Conservation (phyloP, 2,113 vertebrate genomes). For the Amphiprion percula region DNA sequence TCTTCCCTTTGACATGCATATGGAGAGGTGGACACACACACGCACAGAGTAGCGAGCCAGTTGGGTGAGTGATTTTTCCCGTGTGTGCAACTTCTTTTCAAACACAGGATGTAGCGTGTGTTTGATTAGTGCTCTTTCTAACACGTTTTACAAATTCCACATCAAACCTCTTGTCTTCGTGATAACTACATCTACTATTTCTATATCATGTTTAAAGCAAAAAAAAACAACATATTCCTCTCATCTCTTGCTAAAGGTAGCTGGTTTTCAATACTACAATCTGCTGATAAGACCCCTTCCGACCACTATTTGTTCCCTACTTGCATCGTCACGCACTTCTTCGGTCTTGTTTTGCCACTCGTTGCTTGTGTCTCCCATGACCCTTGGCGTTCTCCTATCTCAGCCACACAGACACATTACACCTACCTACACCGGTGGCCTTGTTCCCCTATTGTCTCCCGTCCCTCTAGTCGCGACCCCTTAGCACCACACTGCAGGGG, state of each 20-base stretch:
- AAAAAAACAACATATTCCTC: not conserved
- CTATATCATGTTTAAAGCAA: not conserved
- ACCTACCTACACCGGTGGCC: constrained; percentile 63
- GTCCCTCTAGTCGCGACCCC: constrained; percentile 79
- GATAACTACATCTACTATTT: not conserved
- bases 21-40: not conserved
- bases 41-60: not conserved
- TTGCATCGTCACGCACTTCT: constrained; percentile 23
- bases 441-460: constrained; percentile 81
- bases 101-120: constrained; percentile 7
- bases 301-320: not conserved
- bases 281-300: not conserved
- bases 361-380: constrained; percentile 47
- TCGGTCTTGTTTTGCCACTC: constrained; percentile 30
- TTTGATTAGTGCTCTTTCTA: not conserved
- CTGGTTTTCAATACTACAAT: not conserved
- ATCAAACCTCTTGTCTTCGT: not conserved
- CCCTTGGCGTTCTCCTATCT: constrained; percentile 67
- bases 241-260: not conserved
- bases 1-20: constrained; percentile 4
- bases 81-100: not conserved
- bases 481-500: constrained; percentile 56
- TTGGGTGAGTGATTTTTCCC: constrained; percentile 1
- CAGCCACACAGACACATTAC: constrained; percentile 58
- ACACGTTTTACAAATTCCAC: not conserved